phyloP scores from a whole-genome alignment of 2,113 vertebrate species.

The Notothenia rossii region DNA sequence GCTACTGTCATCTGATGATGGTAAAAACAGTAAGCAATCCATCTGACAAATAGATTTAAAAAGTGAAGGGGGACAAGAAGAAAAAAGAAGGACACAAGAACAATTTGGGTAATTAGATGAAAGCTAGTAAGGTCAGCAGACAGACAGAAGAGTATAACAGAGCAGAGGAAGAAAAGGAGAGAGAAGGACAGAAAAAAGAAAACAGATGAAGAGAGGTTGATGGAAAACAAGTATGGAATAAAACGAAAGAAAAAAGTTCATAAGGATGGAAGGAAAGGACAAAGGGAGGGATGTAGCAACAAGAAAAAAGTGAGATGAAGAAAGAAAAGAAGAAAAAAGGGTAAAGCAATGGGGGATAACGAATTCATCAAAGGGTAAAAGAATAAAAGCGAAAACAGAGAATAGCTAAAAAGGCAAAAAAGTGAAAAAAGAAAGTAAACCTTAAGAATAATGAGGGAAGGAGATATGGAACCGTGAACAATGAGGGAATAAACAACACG shows the following conservation, averaged over 20 bases:
- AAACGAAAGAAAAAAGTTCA: neutral
- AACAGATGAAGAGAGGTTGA: neutral
- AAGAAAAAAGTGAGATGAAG: neutral
- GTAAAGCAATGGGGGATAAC: neutral
- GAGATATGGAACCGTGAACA: no score
- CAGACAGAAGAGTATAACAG: slow-evolving; percentile 11
- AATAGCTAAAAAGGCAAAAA: no score
- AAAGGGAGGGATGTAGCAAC: neutral
- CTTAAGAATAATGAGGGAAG: no score
- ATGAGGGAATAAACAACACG: no score
- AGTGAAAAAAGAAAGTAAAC: no score
- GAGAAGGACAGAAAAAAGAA: slow-evolving; percentile 9
- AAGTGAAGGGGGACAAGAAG: neutral
- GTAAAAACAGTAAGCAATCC: slow-evolving; percentile 8
- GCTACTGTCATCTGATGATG: neutral
- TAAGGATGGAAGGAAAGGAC: neutral
- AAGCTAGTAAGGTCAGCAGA: slow-evolving; percentile 37
- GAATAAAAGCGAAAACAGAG: no score
- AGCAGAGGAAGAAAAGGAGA: neutral
- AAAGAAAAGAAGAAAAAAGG: neutral
- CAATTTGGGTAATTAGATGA: slow-evolving; percentile 30
- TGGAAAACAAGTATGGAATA: neutral
- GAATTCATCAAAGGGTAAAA: no score
- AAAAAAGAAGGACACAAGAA: slow-evolving; percentile 22
- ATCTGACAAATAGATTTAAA: slow-evolving; percentile 11